Conservation (phyloP, 1,140 invertebrate species). For the Drosophila arizonae region DNA sequence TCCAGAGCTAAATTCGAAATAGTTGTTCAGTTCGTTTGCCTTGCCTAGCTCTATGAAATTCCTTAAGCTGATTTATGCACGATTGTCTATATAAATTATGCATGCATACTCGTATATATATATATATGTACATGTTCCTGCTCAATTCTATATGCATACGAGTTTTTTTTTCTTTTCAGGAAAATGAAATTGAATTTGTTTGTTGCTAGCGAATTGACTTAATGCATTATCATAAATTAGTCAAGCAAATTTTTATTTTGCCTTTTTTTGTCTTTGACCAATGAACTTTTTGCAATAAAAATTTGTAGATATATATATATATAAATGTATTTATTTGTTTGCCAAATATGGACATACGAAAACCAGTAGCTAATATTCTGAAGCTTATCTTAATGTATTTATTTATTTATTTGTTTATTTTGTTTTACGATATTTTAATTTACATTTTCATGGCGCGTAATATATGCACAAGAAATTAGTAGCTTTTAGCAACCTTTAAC, state of each 20-base stretch:
- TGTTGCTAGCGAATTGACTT: conserved; percentile 2
- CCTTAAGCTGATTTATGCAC: conserved; percentile 24
- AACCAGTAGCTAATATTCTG: conserved; percentile 31
- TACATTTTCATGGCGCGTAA: conserved; percentile 11
- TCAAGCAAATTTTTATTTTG: not conserved
- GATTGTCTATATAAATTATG: not conserved
- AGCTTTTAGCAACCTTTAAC: not conserved
- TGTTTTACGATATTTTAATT: conserved; percentile 22
- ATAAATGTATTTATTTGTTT: not conserved
- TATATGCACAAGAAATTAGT: conserved; percentile 9
- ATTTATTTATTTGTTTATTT: not conserved
- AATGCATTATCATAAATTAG: conserved; percentile 39
- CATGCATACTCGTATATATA: no score
- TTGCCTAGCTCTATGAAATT: not conserved
- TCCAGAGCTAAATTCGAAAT: no score
- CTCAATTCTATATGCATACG: conserved; percentile 9
- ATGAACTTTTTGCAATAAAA: conserved; percentile 11
- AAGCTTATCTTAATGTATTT: conserved; percentile 9
- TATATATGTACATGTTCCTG: conserved; percentile 6
- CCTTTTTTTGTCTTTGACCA: conserved; percentile 21
- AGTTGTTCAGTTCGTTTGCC: not conserved
- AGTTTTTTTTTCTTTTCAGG: not conserved
- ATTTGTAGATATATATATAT: not conserved
- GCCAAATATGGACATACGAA: not conserved
- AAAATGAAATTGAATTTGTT: conserved; percentile 2